phyloP scores from a whole-genome alignment of 2,113 vertebrate genomes.

The Balaeniceps rex region DNA sequence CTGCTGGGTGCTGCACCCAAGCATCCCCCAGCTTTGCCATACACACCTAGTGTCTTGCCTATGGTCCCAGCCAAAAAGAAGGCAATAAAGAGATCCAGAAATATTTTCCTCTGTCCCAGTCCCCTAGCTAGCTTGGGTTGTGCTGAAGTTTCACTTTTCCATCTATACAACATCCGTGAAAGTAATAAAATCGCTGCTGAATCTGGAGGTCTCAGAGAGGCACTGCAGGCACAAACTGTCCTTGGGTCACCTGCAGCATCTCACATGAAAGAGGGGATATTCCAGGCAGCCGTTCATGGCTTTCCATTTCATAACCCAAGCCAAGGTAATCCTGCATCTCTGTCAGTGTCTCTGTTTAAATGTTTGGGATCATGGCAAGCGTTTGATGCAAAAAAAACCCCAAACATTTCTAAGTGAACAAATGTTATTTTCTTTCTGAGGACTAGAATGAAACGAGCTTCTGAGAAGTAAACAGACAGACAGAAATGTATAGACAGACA shows the following conservation, averaged over 20 bases:
- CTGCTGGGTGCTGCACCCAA: background rate
- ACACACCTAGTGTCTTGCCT: background rate
- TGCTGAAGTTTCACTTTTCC: background rate
- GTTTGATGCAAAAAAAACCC: background rate
- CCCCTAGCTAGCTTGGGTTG: background rate
- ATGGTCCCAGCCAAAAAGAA: background rate
- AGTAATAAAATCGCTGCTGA: background rate
- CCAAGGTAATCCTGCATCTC: background rate
- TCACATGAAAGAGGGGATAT: background rate
- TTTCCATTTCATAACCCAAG: background rate
- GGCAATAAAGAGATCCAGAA: background rate
- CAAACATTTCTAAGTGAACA: background rate
- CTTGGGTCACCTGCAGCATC: background rate
- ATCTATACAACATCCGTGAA: background rate
- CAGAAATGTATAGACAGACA: background rate
- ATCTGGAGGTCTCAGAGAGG: background rate
- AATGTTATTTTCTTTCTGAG: background rate
- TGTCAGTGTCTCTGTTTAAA: background rate
- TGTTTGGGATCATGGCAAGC: background rate
- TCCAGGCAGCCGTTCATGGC: background rate
- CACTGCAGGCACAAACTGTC: background rate
- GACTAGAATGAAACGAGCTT: background rate
- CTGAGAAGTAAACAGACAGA: background rate
- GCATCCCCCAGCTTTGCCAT: rapidly evolving
- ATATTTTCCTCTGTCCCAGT: background rate